A percentile compares a stretch with the other conserved stretches of the same genome.
These are phyloP conservation scores for Meloidogyne floridensis DNA, from an alignment of 1,140 invertebrate genomes.

Conservation along the genomic window DNA sequence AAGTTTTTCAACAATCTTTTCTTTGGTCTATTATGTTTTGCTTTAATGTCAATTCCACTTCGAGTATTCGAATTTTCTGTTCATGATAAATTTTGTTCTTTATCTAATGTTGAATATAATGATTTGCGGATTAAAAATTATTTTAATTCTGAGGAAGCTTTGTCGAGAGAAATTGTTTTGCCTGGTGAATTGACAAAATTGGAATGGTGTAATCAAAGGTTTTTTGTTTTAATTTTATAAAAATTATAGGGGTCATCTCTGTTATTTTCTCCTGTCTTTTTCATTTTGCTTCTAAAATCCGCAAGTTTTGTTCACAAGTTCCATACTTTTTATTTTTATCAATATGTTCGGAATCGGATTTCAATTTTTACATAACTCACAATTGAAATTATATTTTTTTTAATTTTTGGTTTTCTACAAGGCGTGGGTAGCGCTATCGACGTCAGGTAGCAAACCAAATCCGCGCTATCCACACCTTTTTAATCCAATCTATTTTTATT, in stretches of 20 bases:
- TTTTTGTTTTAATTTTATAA: conserved; percentile 32
- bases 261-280: no score
- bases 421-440: no score
- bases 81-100: conserved; percentile 49
- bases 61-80: conserved; percentile 47
- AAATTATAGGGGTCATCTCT: conserved; percentile 1
- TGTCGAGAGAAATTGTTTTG: conserved; percentile 31
- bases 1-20: conserved; percentile 29
- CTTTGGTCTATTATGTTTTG: conserved; percentile 46
- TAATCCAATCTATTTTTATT: no score
- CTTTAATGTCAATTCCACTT: conserved; percentile 41
- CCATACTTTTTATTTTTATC: no score
- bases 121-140: conserved; percentile 24
- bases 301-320: no score
- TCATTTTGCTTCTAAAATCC: no score
- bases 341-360: no score
- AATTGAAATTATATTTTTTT: no score
- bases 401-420: no score
- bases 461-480: no score
- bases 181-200: conserved; percentile 46
- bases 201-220: conserved; percentile 43
- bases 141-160: conserved; percentile 17
- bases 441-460: no score
- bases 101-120: neutral
- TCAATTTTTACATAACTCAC: no score